Evolutionary conservation across 2,113 vertebrate genomes (phyloP).

Genomic region (Myotis yumanensis): DNA sequence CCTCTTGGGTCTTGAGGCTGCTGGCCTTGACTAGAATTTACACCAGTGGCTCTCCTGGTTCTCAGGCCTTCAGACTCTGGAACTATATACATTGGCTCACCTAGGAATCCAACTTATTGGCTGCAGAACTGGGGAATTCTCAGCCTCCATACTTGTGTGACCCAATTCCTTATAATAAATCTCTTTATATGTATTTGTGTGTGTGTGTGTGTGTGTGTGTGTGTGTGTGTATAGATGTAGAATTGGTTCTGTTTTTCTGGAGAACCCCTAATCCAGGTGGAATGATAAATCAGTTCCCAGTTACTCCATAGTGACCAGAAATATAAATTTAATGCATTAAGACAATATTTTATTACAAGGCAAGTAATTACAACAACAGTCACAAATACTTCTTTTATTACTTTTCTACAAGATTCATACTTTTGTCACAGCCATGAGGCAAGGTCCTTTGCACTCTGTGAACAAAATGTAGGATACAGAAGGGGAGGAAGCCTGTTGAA

Average conservation of each 20-base stretch:
- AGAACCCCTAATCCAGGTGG: neutral
- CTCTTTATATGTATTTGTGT: neutral
- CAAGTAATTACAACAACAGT: neutral
- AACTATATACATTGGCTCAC: neutral
- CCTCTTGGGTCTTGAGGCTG: neutral
- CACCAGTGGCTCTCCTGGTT: neutral
- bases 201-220: neutral
- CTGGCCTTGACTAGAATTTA: neutral
- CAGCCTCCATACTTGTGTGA: neutral
- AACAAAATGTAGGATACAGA: neutral
- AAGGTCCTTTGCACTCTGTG: neutral
- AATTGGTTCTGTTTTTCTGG: neutral
- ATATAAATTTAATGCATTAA: neutral
- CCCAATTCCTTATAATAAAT: conserved; percentile 14
- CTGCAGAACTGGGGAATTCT: neutral
- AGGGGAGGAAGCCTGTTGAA: neutral
- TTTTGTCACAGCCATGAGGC: neutral
- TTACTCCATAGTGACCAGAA: neutral
- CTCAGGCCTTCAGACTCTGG: neutral
- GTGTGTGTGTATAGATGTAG: neutral
- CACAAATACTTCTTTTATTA: neutral
- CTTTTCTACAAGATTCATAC: neutral
- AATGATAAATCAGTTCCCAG: neutral
- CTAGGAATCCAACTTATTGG: neutral
- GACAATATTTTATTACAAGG: conserved; percentile 8